Evolutionary conservation across 2,113 vertebrate genomes (phyloP).

Genomic region (Gnathonemus echidnorhynchus): DNA sequence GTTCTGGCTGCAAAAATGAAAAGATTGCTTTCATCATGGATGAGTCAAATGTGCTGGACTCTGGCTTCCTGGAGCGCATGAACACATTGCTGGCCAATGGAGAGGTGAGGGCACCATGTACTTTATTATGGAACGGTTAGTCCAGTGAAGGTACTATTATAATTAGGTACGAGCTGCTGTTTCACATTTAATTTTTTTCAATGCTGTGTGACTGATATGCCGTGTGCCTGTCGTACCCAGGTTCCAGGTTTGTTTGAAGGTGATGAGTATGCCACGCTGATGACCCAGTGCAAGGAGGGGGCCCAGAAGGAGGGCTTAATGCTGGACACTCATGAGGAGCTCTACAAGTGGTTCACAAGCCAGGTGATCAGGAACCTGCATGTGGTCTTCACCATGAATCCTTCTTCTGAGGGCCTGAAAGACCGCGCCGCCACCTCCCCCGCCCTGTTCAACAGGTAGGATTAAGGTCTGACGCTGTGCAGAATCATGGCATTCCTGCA

Average conservation of each 20-base stretch:
- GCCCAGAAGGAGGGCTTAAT: conserved; percentile 97
- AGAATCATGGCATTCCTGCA: background rate
- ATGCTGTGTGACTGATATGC: background rate
- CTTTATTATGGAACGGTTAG: background rate
- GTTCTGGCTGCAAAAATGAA: conserved; percentile 96
- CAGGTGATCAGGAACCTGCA: conserved; percentile 98
- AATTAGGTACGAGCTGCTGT: background rate
- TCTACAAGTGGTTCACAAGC: conserved; percentile 98
- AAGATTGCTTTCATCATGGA: conserved; percentile 99
- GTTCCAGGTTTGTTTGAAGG: conserved; percentile 97
- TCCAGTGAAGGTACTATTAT: background rate
- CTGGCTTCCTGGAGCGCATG: conserved; percentile 96
- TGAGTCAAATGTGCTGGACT: conserved; percentile 94
- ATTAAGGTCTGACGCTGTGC: background rate
- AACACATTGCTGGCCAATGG: conserved; percentile 95
- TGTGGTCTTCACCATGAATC: conserved; percentile 99
- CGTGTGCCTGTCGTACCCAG: conserved; percentile 46
- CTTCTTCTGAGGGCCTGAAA: conserved; percentile 96
- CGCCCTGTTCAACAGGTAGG: conserved; percentile 93
- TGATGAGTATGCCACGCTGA: conserved; percentile 92
- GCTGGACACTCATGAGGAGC: conserved; percentile 95
- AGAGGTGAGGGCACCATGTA: conserved; percentile 64
- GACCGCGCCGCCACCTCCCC: conserved; percentile 95
- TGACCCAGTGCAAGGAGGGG: conserved; percentile 98
- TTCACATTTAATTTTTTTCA: background rate